Conservation (phyloP, 1,140 invertebrate species). For the Drosophila repletoides region DNA sequence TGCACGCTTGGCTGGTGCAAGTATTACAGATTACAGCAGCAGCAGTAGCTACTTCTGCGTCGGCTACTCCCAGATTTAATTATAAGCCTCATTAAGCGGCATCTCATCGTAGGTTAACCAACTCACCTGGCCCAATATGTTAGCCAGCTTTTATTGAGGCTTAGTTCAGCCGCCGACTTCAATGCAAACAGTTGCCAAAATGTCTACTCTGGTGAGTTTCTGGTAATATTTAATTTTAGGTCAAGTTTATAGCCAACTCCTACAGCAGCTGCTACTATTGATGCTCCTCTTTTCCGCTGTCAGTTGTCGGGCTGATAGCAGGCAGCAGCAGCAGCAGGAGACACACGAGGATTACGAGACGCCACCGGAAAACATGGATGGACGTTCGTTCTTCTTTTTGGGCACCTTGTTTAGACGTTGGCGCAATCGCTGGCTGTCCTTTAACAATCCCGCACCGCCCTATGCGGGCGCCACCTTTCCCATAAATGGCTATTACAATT, state of each 20-base stretch:
- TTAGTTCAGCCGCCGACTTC: slow-evolving; percentile 16
- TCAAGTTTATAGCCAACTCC: background rate
- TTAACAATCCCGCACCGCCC: slow-evolving; percentile 47
- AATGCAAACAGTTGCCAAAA: slow-evolving; percentile 11
- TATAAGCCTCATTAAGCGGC: slow-evolving; percentile 31
- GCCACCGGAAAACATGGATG: slow-evolving; percentile 34
- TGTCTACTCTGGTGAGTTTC: slow-evolving; percentile 15
- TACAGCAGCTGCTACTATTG: slow-evolving; percentile 4
- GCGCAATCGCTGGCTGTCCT: slow-evolving; percentile 65
- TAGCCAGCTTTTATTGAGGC: background rate
- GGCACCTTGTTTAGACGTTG: slow-evolving; percentile 61
- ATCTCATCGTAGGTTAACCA: background rate
- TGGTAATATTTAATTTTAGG: background rate
- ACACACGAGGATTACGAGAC: background rate
- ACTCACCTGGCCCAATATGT: too few species aligned
- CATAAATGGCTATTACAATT: slow-evolving; percentile 60
- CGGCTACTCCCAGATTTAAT: slow-evolving; percentile 10
- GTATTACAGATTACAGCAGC: background rate
- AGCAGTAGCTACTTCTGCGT: slow-evolving; percentile 5
- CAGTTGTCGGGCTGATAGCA: slow-evolving; percentile 1
- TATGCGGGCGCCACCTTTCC: slow-evolving; percentile 59
- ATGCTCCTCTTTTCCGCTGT: slow-evolving; percentile 22
- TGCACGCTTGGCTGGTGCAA: slow-evolving; percentile 32
- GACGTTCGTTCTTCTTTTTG: slow-evolving; percentile 58
- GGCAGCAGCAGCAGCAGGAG: slow-evolving; percentile 8